A percentile compares a stretch with the other conserved stretches of the same genome.
Conservation (phyloP, 2,797 vertebrate species). For the Aulostomus chinensis region DNA sequence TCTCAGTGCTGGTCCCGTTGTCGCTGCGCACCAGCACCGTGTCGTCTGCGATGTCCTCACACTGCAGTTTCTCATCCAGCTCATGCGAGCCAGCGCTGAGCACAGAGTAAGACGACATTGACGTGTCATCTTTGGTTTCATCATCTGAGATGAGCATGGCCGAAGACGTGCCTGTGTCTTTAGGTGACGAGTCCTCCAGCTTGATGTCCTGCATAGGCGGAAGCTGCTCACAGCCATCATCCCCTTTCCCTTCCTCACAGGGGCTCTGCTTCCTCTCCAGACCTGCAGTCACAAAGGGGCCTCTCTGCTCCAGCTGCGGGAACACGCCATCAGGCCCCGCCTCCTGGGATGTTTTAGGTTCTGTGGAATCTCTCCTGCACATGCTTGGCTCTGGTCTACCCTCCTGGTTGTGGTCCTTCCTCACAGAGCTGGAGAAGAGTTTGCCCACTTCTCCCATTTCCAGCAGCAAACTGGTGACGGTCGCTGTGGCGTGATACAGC, state of each 20-base stretch:
- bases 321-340: neutral
- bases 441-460: slow-evolving; percentile 98
- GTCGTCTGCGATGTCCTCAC: slow-evolving; percentile 95
- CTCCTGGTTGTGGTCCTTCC: slow-evolving; percentile 65
- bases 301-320: slow-evolving; percentile 50
- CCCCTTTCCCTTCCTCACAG: slow-evolving; percentile 25
- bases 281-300: slow-evolving; percentile 50
- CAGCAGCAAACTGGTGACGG: slow-evolving; percentile 94
- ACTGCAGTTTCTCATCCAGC: slow-evolving; percentile 95
- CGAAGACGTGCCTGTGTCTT: slow-evolving; percentile 87
- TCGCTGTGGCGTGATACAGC: slow-evolving; percentile 95
- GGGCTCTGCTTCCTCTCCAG: slow-evolving; percentile 28
- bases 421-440: slow-evolving; percentile 77
- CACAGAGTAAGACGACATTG: slow-evolving; percentile 97
- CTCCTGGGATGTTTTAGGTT: slow-evolving; percentile 20
- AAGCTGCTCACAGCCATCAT: slow-evolving; percentile 64
- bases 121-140: slow-evolving; percentile 95
- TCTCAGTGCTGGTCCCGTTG: slow-evolving; percentile 7
- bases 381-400: slow-evolving; percentile 7
- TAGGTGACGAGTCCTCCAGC: slow-evolving; percentile 92
- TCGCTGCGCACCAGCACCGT: slow-evolving; percentile 89
- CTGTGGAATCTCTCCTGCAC: slow-evolving; percentile 1
- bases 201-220: slow-evolving; percentile 92
- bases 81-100: slow-evolving; percentile 94
- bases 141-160: slow-evolving; percentile 96